Conservation (phyloP, 2,888 invertebrate species). For the Epinotia demarniana region DNA sequence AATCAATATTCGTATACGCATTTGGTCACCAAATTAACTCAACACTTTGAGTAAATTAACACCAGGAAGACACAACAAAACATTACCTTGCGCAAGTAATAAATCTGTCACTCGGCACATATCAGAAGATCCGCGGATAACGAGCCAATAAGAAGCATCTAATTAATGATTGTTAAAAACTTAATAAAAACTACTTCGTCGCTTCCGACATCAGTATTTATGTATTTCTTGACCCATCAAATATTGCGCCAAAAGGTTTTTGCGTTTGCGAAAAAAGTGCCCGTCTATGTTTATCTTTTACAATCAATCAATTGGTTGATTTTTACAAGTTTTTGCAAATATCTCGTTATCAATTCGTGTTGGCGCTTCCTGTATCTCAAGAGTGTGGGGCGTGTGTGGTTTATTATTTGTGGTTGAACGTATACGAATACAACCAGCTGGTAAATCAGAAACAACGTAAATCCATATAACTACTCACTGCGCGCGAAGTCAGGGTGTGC, state of each 20-base stretch:
- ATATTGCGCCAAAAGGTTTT: constrained; percentile 67
- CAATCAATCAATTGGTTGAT: constrained; percentile 64
- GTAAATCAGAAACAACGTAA: background rate
- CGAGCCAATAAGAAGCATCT: constrained; percentile 75
- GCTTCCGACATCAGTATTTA: constrained; percentile 74
- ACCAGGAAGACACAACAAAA: constrained; percentile 70
- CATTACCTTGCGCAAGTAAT: constrained; percentile 73
- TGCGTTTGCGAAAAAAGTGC: constrained; percentile 62
- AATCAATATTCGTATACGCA: constrained; percentile 11
- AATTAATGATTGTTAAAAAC: constrained; percentile 78
- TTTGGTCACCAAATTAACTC: constrained; percentile 19
- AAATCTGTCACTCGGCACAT: constrained; percentile 77
- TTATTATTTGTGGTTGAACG: constrained; percentile 46
- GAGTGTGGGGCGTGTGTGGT: constrained; percentile 48
- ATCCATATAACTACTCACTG: background rate
- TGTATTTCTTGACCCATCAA: constrained; percentile 65
- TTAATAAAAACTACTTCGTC: constrained; percentile 66
- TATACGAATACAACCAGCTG: constrained; percentile 11
- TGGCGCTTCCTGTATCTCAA: constrained; percentile 63
- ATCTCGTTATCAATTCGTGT: constrained; percentile 63
- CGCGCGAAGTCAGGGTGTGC: background rate
- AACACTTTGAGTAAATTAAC: constrained; percentile 44
- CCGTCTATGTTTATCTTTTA: constrained; percentile 65
- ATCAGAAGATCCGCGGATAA: constrained; percentile 72
- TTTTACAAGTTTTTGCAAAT: constrained; percentile 69